A percentile compares a stretch with the other conserved stretches of the same genome.
These are phyloP conservation scores for Temnothorax curvispinosus DNA, from an alignment of 1,140 invertebrate genomes.

Conservation along the genomic window DNA sequence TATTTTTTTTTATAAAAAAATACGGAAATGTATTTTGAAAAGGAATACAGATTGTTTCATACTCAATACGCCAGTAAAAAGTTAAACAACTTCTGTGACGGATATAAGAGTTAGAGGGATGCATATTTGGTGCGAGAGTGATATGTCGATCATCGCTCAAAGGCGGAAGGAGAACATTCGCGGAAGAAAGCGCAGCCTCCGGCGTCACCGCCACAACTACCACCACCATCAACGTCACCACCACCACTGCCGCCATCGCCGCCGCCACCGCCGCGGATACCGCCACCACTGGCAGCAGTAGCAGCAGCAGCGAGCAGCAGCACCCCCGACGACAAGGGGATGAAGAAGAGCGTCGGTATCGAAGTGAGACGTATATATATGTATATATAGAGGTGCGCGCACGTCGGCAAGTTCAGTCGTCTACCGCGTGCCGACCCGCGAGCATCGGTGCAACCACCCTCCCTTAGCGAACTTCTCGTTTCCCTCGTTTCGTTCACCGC, in stretches of 20 bases:
- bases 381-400: conserved; percentile 79
- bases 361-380: conserved; percentile 77
- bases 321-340: conserved; percentile 77
- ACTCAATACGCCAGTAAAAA: neutral
- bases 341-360: conserved; percentile 78
- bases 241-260: conserved; percentile 16
- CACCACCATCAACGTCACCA: conserved; percentile 11
- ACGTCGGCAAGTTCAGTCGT: conserved; percentile 79
- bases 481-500: conserved; percentile 32
- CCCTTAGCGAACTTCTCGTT: conserved; percentile 21
- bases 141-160: conserved; percentile 34
- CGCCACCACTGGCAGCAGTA: conserved; percentile 52
- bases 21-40: neutral
- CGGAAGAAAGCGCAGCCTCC: conserved; percentile 75
- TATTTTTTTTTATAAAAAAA: neutral
- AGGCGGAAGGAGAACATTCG: conserved; percentile 65
- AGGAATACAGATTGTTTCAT: neutral
- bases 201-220: conserved; percentile 38
- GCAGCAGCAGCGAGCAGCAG: conserved; percentile 58
- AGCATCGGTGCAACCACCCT: conserved; percentile 73
- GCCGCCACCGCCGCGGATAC: conserved; percentile 27
- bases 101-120: conserved; percentile 1
- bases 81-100: neutral
- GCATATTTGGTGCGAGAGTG: neutral
- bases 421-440: conserved; percentile 78